phyloP scores from a whole-genome alignment of 2,797 vertebrate species.

The Falco novaeseelandiae region DNA sequence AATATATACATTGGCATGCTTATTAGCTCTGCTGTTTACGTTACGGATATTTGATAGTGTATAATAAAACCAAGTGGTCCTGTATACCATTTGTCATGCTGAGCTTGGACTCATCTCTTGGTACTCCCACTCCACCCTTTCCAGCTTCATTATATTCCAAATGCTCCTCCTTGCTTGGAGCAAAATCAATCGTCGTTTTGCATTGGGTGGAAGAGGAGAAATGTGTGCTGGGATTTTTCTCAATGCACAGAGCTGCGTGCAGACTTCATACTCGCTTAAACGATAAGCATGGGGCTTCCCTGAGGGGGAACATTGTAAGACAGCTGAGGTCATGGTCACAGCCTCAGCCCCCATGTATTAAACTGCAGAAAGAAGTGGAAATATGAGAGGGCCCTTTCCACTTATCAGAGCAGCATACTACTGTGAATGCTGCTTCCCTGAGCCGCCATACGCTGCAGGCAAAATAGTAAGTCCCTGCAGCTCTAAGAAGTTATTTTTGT shows the following conservation, averaged over 20 bases:
- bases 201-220: conserved; percentile 56
- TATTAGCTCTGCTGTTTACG: conserved; percentile 56
- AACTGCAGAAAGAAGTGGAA: conserved; percentile 43
- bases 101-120: conserved; percentile 28
- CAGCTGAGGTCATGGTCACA: conserved; percentile 64
- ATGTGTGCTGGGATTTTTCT: conserved; percentile 52
- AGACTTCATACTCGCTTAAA: conserved; percentile 47
- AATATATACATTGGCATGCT: conserved; percentile 40
- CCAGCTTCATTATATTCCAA: conserved; percentile 68
- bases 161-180: conserved; percentile 56
- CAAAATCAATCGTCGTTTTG: conserved; percentile 35
- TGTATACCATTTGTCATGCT: conserved; percentile 28
- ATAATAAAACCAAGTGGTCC: conserved; percentile 38
- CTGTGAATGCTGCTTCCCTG: conserved; percentile 12
- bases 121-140: conserved; percentile 22
- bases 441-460: not conserved
- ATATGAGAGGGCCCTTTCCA: conserved; percentile 38
- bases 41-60: conserved; percentile 27
- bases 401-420: conserved; percentile 36
- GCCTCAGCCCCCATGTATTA: conserved; percentile 22
- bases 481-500: not conserved
- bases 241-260: conserved; percentile 43
- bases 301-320: not conserved
- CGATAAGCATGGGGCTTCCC: conserved; percentile 52
- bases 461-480: not conserved